phyloP scores from a whole-genome alignment of 1,140 invertebrate genomes.

The Macrosteles quadrilineatus region DNA sequence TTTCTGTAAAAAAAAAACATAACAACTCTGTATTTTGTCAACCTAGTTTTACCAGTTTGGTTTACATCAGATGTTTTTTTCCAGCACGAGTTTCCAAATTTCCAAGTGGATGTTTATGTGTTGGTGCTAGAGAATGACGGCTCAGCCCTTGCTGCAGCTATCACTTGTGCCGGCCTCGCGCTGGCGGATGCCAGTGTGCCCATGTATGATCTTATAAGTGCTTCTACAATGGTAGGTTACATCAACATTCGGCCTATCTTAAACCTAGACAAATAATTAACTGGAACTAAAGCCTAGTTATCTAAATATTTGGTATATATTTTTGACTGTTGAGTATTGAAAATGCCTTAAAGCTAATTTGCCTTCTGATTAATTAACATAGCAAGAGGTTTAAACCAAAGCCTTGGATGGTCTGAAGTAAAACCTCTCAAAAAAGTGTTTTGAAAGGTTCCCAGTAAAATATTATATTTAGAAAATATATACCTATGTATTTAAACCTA shows the following conservation, averaged over 20 bases:
- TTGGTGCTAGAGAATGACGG: conserved; percentile 86
- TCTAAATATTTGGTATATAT: too few species aligned
- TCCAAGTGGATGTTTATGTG: conserved; percentile 82
- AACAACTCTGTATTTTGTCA: too few species aligned
- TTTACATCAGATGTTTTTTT: conserved; percentile 37
- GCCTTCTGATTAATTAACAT: background rate
- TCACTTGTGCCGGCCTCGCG: conserved; percentile 84
- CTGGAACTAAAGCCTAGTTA: too few species aligned
- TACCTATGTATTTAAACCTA: too few species aligned
- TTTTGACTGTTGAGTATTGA: background rate
- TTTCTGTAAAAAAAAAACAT: too few species aligned
- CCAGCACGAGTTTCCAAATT: conserved; percentile 62
- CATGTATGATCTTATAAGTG: conserved; percentile 84
- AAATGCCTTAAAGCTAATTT: background rate
- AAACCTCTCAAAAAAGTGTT: too few species aligned
- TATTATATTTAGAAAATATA: too few species aligned
- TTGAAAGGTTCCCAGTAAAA: too few species aligned
- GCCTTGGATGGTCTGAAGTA: too few species aligned
- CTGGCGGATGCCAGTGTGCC: conserved; percentile 84
- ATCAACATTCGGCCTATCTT: background rate
- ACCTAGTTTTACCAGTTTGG: too few species aligned
- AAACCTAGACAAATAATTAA: too few species aligned
- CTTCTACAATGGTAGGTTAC: conserved; percentile 63
- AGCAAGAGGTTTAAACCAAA: too few species aligned
- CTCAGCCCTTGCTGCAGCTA: conserved; percentile 76